Conservation (phyloP, 2,113 vertebrate genomes). For the Sinocyclocheilus anophthalmus region DNA sequence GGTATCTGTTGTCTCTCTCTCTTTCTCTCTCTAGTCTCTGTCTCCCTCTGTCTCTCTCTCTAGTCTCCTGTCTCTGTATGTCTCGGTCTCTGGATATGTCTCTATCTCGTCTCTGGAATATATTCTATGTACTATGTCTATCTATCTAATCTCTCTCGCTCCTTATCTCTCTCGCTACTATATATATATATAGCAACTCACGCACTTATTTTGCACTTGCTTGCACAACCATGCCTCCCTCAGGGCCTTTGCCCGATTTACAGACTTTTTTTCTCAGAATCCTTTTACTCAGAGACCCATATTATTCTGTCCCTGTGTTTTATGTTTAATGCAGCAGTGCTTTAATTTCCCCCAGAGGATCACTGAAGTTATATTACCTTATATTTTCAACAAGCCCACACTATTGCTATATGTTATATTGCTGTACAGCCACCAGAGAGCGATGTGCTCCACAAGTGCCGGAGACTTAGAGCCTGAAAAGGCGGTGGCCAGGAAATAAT, state of each 20-base stretch:
- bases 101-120: too few species aligned
- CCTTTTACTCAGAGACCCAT: not conserved
- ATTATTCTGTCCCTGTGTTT: not conserved
- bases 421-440: slow-evolving; percentile 65
- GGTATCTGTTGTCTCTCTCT: too few species aligned
- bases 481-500: slow-evolving; percentile 59
- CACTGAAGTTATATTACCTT: slow-evolving; percentile 5
- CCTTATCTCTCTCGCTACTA: too few species aligned
- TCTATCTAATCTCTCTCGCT: too few species aligned
- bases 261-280: not conserved
- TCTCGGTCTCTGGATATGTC: too few species aligned
- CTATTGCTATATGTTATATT: not conserved
- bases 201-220: not conserved
- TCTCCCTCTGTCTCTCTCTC: too few species aligned
- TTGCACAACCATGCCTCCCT: not conserved
- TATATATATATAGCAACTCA: too few species aligned
- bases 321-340: slow-evolving; percentile 10
- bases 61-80: too few species aligned
- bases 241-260: not conserved
- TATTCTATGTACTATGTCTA: too few species aligned
- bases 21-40: too few species aligned
- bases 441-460: slow-evolving; percentile 63
- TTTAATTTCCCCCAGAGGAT: not conserved
- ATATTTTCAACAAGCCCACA: not conserved
- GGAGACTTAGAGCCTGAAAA: slow-evolving; percentile 40